Evolutionary conservation across 2,888 invertebrate species (phyloP), one percentile per base, ranked within the genome.

Genomic region (Trisateles emortualis): DNA sequence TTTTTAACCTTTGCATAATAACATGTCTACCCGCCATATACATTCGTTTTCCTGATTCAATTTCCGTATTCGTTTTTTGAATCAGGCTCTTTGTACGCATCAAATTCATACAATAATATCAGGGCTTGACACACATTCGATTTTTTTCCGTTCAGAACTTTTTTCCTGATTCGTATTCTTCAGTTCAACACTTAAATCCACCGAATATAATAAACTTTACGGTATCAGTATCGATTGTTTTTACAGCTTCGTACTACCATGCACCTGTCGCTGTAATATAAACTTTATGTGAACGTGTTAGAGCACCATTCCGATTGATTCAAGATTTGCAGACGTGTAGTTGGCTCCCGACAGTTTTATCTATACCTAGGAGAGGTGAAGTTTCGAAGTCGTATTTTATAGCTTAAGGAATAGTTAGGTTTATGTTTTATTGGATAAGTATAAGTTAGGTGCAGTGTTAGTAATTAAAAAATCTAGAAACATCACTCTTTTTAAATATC

Each of bases 141-240:
- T 35, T 55, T 26, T 24, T 13, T 17, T 11, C 11, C 22, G 42
- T 47, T 19, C 47, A n/a, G n/a, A n/a, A n/a, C n/a, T n/a, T n/a
- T n/a, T n/a, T n/a, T n/a, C n/a, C n/a, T n/a, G n/a, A n/a, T n/a
- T n/a, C n/a, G n/a, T n/a, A n/a, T n/a, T 39, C 16, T 35, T 44
- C 30, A 46, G 1, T 39, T 30, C 11, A 13, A 33, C 2, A 38
- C 53, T 44, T 36, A 4, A 46, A 50, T 47, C 55, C 60, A 48
- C 47, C 44, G 32, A 56, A 57, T 59, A 66, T 64, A 53, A 72
- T 79, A 78, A 79, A 78, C 42, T 81, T 83, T 81, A 84, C 69
- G 78, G 74, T 52, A 35, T 58, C 61, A 56, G 58, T 64, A 70
- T 59, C 52, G 68, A 63, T 50, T 62, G 47, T 53, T 71, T 79